Evolutionary conservation across 2,888 invertebrate species (phyloP), one percentile per base, ranked within the genome.

Genomic region (Pammene aurita): DNA sequence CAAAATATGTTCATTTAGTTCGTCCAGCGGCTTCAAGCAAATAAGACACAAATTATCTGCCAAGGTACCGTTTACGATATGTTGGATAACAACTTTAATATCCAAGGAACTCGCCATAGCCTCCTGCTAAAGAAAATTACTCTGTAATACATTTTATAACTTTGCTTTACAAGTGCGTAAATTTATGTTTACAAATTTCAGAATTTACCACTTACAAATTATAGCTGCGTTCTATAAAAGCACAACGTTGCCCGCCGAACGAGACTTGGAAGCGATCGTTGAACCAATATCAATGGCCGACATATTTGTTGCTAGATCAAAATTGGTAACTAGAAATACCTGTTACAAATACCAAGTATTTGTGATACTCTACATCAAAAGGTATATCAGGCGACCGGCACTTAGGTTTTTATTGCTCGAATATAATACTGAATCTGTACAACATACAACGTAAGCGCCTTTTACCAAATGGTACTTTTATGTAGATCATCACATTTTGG

Each of bases 31-130:
- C 44, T 74, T 64, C 62, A 92, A 80, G 75, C 92, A 92, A 76
- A 88, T 78, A 58, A 86, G 75, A 76, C 92, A 92, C 63, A 90
- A 75, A 66, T 82, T 84, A 62, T 85, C 81, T 5, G 75, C 80
- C 14, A 91, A 76, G 41, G 85, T 84, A 13, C 88, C 89, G 76
- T 90, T 86, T 42, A 84, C 81, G 44, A 92, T 76, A 70, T 87
- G 84, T 78, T 87, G 86, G 61, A 92, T 72, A 26, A 92, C 77
- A 71, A 82, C 74, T 74, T 85, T 86, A 67, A 86, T 46, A 73
- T 87, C 84, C 72, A 85, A 55, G 61, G 70, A 69, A 67, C 77
- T 76, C 63, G 81, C 84, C 90, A 89, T 88, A 66, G 73, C 67
- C n/a, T 38, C 46, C 65, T 69, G 54, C 11, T 14, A 50, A 61